A percentile compares a stretch with the other conserved stretches of the same genome.
Conservation (phyloP, 1,140 invertebrate genomes). For the Parapsyche elsis region DNA sequence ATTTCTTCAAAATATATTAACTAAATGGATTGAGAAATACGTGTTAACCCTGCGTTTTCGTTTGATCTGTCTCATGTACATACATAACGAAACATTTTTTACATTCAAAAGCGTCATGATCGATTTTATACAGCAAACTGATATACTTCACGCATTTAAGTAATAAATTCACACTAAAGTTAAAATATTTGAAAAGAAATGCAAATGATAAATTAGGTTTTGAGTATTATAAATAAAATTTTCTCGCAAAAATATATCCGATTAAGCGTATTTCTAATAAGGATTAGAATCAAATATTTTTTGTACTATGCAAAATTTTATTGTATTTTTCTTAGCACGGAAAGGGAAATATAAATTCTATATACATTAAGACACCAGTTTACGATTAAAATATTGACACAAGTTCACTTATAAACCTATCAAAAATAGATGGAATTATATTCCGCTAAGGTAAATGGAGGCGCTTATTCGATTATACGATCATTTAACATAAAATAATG, state of each 20-base stretch:
- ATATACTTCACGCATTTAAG: not conserved
- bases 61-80: constrained; percentile 31
- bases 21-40: constrained; percentile 45
- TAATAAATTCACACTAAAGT: no score
- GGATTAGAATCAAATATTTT: not conserved
- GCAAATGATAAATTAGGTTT: not conserved
- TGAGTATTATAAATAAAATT: not conserved
- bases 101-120: constrained; percentile 19
- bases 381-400: constrained; percentile 18
- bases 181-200: no score
- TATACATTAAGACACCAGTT: constrained; percentile 36
- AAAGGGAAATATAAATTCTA: not conserved
- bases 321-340: not conserved
- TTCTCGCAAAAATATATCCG: not conserved
- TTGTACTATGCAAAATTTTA: not conserved
- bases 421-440: constrained; percentile 53
- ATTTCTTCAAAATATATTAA: constrained; percentile 36
- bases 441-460: constrained; percentile 11
- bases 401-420: constrained; percentile 52
- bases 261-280: constrained; percentile 3
- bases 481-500: not conserved
- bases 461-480: not conserved
- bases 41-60: constrained; percentile 39
- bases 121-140: constrained; percentile 29
- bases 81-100: no score